phyloP scores from a whole-genome alignment of 2,113 vertebrate genomes.

The Isichthys henryi region DNA sequence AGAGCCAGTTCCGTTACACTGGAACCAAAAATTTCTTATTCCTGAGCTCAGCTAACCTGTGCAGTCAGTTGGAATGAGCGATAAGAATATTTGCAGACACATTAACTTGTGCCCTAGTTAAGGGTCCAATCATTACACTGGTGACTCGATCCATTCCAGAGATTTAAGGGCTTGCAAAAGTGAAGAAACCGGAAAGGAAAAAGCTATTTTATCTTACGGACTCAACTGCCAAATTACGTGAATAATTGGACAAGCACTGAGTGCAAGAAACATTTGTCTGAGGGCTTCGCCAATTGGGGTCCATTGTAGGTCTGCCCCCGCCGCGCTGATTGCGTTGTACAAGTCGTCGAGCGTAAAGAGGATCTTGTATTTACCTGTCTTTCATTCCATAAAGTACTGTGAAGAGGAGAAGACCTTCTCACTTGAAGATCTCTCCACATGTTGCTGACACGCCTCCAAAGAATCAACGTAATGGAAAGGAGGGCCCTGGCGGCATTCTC shows the following conservation, averaged over 20 bases:
- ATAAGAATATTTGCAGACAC: slow-evolving; percentile 6
- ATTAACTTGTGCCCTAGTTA: slow-evolving; percentile 15
- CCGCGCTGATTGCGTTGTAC: neutral
- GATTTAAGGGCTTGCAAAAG: slow-evolving; percentile 11
- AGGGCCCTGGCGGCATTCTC: neutral
- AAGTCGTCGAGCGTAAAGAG: neutral
- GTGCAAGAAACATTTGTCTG: neutral
- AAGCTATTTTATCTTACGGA: neutral
- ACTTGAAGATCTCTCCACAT: neutral
- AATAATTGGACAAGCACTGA: slow-evolving; percentile 7
- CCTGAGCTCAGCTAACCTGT: neutral
- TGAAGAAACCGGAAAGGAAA: neutral
- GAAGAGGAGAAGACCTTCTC: neutral
- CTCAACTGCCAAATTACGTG: neutral
- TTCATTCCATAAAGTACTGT: neutral
- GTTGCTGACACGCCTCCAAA: neutral
- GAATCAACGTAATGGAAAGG: neutral
- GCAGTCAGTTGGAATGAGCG: neutral
- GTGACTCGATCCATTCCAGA: neutral
- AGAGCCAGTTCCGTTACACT: neutral
- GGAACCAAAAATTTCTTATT: neutral
- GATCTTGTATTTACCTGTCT: neutral
- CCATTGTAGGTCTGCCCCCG: neutral
- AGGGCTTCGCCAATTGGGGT: neutral
- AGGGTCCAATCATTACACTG: neutral